Conservation (phyloP, 2,797 vertebrate genomes). For the Loriculus beryllinus region DNA sequence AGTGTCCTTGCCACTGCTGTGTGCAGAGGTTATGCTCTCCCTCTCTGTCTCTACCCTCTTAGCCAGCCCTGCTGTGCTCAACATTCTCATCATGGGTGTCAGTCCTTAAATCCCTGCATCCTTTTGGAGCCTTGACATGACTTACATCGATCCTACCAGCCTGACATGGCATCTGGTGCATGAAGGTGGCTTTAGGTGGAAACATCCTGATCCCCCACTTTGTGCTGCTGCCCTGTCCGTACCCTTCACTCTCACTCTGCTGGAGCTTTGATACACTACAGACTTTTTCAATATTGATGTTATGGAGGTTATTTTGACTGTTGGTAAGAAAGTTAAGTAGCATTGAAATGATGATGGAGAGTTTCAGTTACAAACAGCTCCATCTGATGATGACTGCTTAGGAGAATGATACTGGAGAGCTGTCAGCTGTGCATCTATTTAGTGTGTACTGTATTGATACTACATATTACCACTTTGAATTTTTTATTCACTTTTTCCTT, state of each 20-base stretch:
- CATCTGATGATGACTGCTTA: neutral
- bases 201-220: too few species aligned
- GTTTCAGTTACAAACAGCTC: neutral
- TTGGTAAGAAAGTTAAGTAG: neutral
- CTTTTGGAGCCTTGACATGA: fast-evolving
- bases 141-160: neutral
- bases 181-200: neutral
- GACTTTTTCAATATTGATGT: neutral
- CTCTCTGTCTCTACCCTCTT: neutral
- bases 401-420: neutral
- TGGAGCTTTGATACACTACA: fast-evolving
- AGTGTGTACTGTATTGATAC: neutral
- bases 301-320: neutral
- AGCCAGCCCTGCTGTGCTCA: neutral
- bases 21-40: neutral
- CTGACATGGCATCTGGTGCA: neutral
- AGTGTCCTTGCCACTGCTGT: neutral
- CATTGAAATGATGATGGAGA: neutral
- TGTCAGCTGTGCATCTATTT: neutral
- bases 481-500: neutral
- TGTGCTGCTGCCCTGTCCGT: fast-evolving
- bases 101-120: neutral
- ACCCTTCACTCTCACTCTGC: neutral
- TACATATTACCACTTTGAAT: neutral
- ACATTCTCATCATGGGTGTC: neutral